Base-by-base conservation (phyloP, 2,888 invertebrate genomes). In the Lasioglossum figueresi region DNA sequence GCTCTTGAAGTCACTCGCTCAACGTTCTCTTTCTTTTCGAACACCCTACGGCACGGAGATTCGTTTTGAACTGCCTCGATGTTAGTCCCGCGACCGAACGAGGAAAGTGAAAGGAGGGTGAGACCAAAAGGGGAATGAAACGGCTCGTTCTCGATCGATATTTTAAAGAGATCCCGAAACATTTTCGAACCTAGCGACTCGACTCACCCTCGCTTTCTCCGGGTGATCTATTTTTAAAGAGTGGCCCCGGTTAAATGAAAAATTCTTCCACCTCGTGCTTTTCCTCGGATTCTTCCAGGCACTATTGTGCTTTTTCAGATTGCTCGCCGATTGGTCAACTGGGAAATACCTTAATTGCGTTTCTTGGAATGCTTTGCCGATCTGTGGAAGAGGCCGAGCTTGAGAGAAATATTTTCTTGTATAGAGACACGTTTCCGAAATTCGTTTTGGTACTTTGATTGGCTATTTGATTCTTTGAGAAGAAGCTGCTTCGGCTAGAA, bases 101-200 rank as follows among this genome's bases (percentile, higher is more conserved):
- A 68, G 52, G 45, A 27, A 40, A 23, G 72, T 43, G 34, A 74
- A 70, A 56, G 27, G 14, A 43, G 68, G n/a, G 40, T 12, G 56
- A 40, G 27, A 73, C 76, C 37, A 68, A 37, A 68, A 23, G 37
- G 71, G 71, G 45, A 76, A 80, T 70, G 76, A 68, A 52, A 45
- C 79, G 79, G 31, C 66, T 85, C 73, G 40, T 80, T 80, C 72
- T 85, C 82, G 77, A 89, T 91, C 90, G 88, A 91, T 91, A 91
- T 91, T 88, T 91, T 90, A 89, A 88, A 88, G 87, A 88, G 90
- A 84, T 80, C 59, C 45, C 59, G 80, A 34, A 71, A 76, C 76
- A 78, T 70, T 84, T 74, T 52, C 56, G 12, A 56, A 56, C n/a
- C 10, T n/a, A n/a, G n/a, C n/a, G n/a, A n/a, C 56, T 56, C 12